Percentiles rank a stretch among this genome's conserved stretches.
phyloP scores from a whole-genome alignment of 1,140 invertebrate species.

The Pseudomyrmex flavicornis region DNA sequence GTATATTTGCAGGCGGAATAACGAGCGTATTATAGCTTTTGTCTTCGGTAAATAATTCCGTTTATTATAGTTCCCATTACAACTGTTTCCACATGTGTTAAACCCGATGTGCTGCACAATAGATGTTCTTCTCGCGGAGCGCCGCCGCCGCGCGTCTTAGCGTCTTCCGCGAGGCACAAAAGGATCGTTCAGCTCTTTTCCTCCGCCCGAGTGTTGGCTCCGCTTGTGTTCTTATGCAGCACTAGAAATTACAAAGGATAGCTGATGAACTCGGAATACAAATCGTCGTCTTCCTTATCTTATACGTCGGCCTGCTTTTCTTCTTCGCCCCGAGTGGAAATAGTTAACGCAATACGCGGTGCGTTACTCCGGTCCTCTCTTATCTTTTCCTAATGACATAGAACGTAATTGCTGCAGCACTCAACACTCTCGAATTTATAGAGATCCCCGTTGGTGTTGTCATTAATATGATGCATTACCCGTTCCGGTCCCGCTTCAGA shows the following conservation, averaged over 20 bases:
- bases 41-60: conserved; percentile 32
- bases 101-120: conserved; percentile 37
- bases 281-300: not conserved
- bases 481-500: conserved; percentile 50
- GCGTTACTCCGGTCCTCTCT: conserved; percentile 56
- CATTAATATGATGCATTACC: conserved; percentile 76
- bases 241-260: conserved; percentile 56
- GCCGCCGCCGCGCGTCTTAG: conserved; percentile 6
- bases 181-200: conserved; percentile 56
- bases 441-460: conserved; percentile 65
- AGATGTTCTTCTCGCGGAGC: conserved; percentile 34
- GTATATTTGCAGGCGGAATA: not conserved
- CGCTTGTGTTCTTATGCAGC: conserved; percentile 40
- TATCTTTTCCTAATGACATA: conserved; percentile 66
- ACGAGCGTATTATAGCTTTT: conserved; percentile 18
- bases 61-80: conserved; percentile 46
- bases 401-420: conserved; percentile 74
- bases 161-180: conserved; percentile 9
- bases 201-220: conserved; percentile 7
- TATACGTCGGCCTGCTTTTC: not conserved
- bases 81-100: conserved; percentile 40
- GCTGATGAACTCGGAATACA: conserved; percentile 46
- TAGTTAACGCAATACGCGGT: conserved; percentile 32
- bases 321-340: conserved; percentile 26
- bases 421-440: conserved; percentile 74